phyloP scores from a whole-genome alignment of 2,888 invertebrate species.

The Dugesia japonica region DNA sequence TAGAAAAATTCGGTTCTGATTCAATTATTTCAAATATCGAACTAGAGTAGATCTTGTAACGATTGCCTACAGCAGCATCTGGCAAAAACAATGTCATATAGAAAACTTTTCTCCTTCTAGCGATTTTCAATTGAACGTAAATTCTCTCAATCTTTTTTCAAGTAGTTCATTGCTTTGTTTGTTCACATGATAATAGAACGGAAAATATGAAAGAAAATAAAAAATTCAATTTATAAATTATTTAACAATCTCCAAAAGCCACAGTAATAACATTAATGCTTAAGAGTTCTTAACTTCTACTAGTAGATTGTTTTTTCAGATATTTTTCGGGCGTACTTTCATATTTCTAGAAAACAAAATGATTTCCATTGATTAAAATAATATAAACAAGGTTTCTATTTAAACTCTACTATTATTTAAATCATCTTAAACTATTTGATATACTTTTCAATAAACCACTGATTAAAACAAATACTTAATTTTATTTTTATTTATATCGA shows the following conservation, averaged over 20 bases:
- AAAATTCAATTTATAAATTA: slow-evolving; percentile 5
- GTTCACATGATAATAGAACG: not conserved
- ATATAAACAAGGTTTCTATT: too few species aligned
- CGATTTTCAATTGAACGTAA: slow-evolving; percentile 13
- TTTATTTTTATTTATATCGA: too few species aligned
- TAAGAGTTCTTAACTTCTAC: slow-evolving; percentile 15
- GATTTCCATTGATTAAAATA: too few species aligned
- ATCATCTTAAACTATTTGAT: too few species aligned
- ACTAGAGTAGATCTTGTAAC: not conserved
- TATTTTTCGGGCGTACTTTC: not conserved
- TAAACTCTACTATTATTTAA: too few species aligned
- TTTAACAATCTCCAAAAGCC: slow-evolving; percentile 4
- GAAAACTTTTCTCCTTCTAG: not conserved
- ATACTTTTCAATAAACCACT: too few species aligned
- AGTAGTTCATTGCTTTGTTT: slow-evolving; percentile 1
- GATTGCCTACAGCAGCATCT: slow-evolving; percentile 8
- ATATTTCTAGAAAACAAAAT: too few species aligned
- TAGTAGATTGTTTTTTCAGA: slow-evolving; percentile 3
- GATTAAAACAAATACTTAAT: too few species aligned
- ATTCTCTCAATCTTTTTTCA: slow-evolving; percentile 20
- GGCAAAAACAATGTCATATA: slow-evolving; percentile 11
- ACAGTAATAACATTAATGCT: not conserved
- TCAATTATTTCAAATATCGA: not conserved
- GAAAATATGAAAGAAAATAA: not conserved
- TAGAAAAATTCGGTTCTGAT: not conserved